Evolutionary conservation across 92 coral and sea anemone genomes (phyloP).

Genomic region (Metridium senile): DNA sequence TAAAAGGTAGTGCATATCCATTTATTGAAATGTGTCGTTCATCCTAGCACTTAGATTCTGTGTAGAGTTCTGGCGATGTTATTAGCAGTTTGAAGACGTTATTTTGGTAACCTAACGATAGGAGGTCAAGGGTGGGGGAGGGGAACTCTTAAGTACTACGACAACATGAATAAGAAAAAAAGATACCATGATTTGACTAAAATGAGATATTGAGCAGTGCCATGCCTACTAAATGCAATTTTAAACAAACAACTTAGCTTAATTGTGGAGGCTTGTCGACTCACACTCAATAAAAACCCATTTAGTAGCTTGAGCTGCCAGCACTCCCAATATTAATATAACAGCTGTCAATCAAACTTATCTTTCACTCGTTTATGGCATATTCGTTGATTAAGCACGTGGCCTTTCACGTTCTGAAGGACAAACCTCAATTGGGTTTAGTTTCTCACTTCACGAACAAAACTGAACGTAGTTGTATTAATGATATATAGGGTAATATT

Average conservation of each 20-base stretch:
- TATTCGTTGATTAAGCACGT: conserved; percentile 32
- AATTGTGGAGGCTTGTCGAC: conserved; percentile 58
- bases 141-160: conserved; percentile 41
- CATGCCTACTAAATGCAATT: conserved; percentile 46
- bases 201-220: conserved; percentile 39
- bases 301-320: conserved; percentile 49
- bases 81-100: conserved; percentile 42
- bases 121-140: conserved; percentile 60
- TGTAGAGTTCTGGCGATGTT: conserved; percentile 39
- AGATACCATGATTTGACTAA: conserved; percentile 18
- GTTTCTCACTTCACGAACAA: neutral
- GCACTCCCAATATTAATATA: conserved; percentile 41
- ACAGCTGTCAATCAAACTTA: conserved; percentile 51
- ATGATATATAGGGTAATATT: neutral
- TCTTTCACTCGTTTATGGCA: conserved; percentile 39
- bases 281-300: conserved; percentile 58
- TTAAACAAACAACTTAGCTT: conserved; percentile 56
- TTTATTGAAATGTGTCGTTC: conserved; percentile 38
- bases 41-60: conserved; percentile 19
- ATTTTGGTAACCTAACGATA: conserved; percentile 53
- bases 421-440: neutral
- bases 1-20: conserved; percentile 22
- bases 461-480: neutral
- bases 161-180: conserved; percentile 39
- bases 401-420: conserved; percentile 21